phyloP scores from a whole-genome alignment of 2,888 invertebrate species.

The Spatulosminthurus flaviceps region DNA sequence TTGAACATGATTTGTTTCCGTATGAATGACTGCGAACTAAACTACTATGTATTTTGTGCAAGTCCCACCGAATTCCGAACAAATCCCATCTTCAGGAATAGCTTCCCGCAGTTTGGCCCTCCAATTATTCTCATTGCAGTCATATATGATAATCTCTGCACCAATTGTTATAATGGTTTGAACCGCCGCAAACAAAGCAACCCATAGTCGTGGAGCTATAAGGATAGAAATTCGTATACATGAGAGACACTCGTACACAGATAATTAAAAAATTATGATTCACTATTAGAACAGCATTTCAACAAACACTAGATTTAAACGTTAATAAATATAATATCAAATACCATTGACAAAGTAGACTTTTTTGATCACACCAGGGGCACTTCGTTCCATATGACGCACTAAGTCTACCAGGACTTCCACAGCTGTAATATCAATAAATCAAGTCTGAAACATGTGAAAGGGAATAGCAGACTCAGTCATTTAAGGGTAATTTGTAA shows the following conservation, averaged over 20 bases:
- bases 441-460: not conserved
- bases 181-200: constrained; percentile 37
- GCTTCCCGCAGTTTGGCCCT: constrained; percentile 25
- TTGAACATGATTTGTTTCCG: too few species aligned
- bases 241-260: too few species aligned
- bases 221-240: too few species aligned
- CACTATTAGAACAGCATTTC: too few species aligned
- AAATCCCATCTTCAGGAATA: constrained; percentile 45
- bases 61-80: constrained; percentile 40
- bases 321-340: too few species aligned
- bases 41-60: constrained; percentile 6
- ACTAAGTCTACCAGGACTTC: constrained; percentile 44
- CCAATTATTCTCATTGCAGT: constrained; percentile 29
- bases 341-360: constrained; percentile 44
- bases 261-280: too few species aligned
- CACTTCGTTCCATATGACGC: constrained; percentile 26
- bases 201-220: constrained; percentile 42
- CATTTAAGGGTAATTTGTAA: too few species aligned
- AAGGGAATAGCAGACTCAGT: too few species aligned
- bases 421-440: constrained; percentile 19
- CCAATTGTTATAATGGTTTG: constrained; percentile 36
- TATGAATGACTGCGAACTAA: not conserved
- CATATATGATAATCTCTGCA: constrained; percentile 32
- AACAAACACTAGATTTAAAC: too few species aligned
- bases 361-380: constrained; percentile 36